A percentile compares a stretch with the other conserved stretches of the same genome.
phyloP scores from a whole-genome alignment of 1,140 invertebrate genomes.

The Bathynomus jamesi region DNA sequence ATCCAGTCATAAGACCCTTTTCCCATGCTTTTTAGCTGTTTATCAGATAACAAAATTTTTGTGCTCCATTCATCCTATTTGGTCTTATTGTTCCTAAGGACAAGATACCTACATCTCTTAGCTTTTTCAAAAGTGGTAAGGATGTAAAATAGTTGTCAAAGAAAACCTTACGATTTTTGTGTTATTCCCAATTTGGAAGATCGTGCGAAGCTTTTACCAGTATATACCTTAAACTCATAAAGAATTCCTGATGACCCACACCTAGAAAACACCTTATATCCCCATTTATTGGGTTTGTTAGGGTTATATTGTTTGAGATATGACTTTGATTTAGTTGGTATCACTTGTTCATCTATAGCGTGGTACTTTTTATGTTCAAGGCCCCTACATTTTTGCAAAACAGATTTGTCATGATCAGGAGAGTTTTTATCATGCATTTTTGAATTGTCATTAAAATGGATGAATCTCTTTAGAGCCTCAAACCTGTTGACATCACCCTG shows the following conservation, averaged over 20 bases:
- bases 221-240: not conserved
- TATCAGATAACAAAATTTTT: not conserved
- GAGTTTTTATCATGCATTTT: not conserved
- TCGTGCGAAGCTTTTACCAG: not conserved
- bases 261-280: not conserved
- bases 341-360: not conserved
- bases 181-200: too few relatives aligned
- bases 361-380: not conserved
- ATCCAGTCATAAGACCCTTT: not conserved
- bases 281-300: not conserved
- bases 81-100: not conserved
- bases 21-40: not conserved
- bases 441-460: not conserved
- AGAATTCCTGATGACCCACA: not conserved
- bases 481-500: not conserved
- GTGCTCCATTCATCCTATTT: not conserved
- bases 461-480: not conserved
- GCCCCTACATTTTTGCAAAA: not conserved
- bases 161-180: not conserved
- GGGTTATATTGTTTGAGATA: not conserved
- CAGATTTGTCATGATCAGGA: not conserved
- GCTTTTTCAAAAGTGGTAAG: not conserved
- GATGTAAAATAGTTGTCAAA: slow-evolving; percentile 1
- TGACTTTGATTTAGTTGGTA: not conserved
- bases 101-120: not conserved